phyloP scores from a whole-genome alignment of 2,888 invertebrate species.

The Tetheella fluctuosa region DNA sequence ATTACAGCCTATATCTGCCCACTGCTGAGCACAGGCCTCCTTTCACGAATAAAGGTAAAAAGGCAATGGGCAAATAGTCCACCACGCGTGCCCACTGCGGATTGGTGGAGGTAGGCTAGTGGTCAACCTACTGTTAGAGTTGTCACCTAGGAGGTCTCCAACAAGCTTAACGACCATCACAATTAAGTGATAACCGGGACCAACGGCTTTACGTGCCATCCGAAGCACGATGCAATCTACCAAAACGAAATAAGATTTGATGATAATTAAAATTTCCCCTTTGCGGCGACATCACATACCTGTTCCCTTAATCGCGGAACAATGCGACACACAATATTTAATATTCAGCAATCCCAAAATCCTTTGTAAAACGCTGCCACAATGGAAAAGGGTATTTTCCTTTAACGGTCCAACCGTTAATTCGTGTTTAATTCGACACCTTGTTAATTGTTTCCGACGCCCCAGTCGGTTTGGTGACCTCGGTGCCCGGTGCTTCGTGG shows the following conservation, averaged over 20 bases:
- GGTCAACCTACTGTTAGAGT: too few species aligned
- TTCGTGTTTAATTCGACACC: constrained; percentile 84
- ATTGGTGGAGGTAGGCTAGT: too few species aligned
- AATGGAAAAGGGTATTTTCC: constrained; percentile 83
- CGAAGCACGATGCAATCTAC: constrained; percentile 13
- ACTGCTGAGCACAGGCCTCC: too few species aligned
- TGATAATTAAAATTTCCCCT: constrained; percentile 61
- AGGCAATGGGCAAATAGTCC: too few species aligned
- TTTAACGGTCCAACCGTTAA: constrained; percentile 81
- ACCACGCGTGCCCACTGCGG: too few species aligned
- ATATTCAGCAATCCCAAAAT: constrained; percentile 82
- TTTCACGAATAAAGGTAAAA: too few species aligned
- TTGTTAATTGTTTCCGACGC: constrained; percentile 83
- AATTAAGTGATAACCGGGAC: too few species aligned
- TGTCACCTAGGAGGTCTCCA: too few species aligned
- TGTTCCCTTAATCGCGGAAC: constrained; percentile 69
- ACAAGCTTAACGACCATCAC: too few species aligned
- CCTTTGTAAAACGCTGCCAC: constrained; percentile 77
- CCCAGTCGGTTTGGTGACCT: constrained; percentile 81
- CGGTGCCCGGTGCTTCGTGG: constrained; percentile 33
- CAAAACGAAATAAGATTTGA: constrained; percentile 37
- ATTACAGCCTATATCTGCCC: too few species aligned
- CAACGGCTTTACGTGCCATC: too few species aligned
- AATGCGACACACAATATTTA: constrained; percentile 80
- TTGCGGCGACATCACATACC: constrained; percentile 57